Conservation (phyloP, 2,888 invertebrate genomes). For the Drosophila sordidula region DNA sequence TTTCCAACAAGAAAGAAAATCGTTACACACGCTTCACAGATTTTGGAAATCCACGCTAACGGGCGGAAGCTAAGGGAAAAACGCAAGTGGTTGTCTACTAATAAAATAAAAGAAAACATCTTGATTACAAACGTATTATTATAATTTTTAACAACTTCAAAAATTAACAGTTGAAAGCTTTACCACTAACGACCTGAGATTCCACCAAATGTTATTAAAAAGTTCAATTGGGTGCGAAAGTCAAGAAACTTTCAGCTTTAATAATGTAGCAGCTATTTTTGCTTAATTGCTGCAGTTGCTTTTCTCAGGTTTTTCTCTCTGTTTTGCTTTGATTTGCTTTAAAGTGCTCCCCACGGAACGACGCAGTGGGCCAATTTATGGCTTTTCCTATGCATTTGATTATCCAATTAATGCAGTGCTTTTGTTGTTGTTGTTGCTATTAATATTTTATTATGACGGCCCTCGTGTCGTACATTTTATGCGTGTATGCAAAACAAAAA, state of each 20-base stretch:
- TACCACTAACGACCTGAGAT: neutral
- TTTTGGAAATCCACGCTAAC: too few relatives aligned
- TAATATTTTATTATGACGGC: slow-evolving; percentile 29
- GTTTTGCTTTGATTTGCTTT: slow-evolving; percentile 39
- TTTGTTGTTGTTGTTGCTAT: slow-evolving; percentile 14
- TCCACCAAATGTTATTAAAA: too few relatives aligned
- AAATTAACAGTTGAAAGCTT: neutral
- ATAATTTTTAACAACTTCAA: too few relatives aligned
- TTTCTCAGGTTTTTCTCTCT: slow-evolving; percentile 15
- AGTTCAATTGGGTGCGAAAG: neutral
- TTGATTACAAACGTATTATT: too few relatives aligned
- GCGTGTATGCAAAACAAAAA: slow-evolving; percentile 13
- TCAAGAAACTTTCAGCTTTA: slow-evolving; percentile 1
- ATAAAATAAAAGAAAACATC: too few relatives aligned
- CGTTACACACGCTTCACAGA: too few relatives aligned
- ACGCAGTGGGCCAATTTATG: slow-evolving; percentile 47
- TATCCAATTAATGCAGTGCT: slow-evolving; percentile 63
- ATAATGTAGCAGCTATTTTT: slow-evolving; percentile 29
- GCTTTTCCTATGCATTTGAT: slow-evolving; percentile 51
- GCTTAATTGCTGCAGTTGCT: slow-evolving; percentile 37
- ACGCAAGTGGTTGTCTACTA: too few relatives aligned
- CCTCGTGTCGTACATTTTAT: slow-evolving; percentile 59
- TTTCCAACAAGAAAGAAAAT: too few relatives aligned
- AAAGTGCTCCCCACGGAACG: slow-evolving; percentile 49
- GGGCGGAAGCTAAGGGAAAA: too few relatives aligned